Percentiles rank a stretch among this genome's conserved stretches.
Conservation (phyloP, 1,140 invertebrate genomes). For the Coelopa frigida region DNA sequence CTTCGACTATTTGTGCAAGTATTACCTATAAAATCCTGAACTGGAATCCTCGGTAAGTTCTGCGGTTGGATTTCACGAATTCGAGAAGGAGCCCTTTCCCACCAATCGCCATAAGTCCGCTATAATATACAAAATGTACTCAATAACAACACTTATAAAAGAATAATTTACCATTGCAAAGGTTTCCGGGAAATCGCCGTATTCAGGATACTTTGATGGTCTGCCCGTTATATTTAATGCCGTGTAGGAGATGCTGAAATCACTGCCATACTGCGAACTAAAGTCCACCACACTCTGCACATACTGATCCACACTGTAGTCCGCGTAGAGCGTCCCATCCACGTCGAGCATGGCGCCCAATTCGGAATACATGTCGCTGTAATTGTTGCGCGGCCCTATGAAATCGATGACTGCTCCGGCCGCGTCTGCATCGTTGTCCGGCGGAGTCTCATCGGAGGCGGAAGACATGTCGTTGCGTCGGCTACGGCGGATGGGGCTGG, state of each 20-base stretch:
- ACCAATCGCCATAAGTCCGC: conserved; percentile 87
- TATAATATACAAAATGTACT: conserved; percentile 43
- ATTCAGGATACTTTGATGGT: conserved; percentile 74
- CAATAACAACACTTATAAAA: conserved; percentile 31
- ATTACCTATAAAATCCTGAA: conserved; percentile 82
- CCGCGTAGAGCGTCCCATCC: conserved; percentile 13
- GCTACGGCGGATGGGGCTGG: no score
- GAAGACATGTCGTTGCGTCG: conserved; percentile 6
- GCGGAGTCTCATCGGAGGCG: neutral
- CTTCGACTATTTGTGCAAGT: no score
- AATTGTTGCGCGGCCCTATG: conserved; percentile 13
- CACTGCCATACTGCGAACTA: conserved; percentile 84
- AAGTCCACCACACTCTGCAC: conserved; percentile 67
- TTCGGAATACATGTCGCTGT: conserved; percentile 1
- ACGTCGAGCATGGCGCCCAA: conserved; percentile 13
- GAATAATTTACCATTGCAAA: conserved; percentile 90
- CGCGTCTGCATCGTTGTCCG: conserved; percentile 15
- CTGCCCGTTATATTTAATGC: conserved; percentile 77
- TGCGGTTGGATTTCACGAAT: conserved; percentile 65
- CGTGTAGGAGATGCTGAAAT: conserved; percentile 79
- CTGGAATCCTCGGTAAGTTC: conserved; percentile 57
- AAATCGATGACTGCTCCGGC: conserved; percentile 30
- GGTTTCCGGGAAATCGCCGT: conserved; percentile 83
- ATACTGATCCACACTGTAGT: conserved; percentile 54
- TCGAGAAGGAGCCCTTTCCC: conserved; percentile 68